A percentile compares a stretch with the other conserved stretches of the same genome.
Conservation (phyloP, 2,888 invertebrate species). For the Acleris cristana region DNA sequence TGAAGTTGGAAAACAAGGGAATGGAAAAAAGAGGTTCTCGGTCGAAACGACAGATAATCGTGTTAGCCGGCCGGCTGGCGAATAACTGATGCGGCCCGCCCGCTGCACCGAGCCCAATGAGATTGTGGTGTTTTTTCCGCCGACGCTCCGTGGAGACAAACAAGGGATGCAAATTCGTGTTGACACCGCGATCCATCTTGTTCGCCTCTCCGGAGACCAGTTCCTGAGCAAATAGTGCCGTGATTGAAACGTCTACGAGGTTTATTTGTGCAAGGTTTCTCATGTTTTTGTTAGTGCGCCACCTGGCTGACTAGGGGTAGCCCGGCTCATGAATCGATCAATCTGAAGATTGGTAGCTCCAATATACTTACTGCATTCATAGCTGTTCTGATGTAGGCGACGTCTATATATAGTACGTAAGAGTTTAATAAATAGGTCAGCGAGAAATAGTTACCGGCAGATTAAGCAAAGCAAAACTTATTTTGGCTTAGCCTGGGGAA, state of each 20-base stretch:
- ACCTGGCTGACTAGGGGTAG: conserved; percentile 19
- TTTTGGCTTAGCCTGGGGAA: conserved; percentile 77
- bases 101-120: conserved; percentile 77
- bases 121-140: conserved; percentile 81
- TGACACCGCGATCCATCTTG: conserved; percentile 83
- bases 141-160: conserved; percentile 77
- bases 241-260: conserved; percentile 73
- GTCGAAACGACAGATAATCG: conserved; percentile 82
- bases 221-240: conserved; percentile 75
- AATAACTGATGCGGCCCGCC: conserved; percentile 75
- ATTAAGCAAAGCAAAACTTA: conserved; percentile 47
- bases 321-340: conserved; percentile 22
- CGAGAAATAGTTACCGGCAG: conserved; percentile 67
- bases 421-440: conserved; percentile 55
- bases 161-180: conserved; percentile 84
- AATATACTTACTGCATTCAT: background rate
- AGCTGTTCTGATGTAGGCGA: background rate
- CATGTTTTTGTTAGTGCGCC: conserved; percentile 51
- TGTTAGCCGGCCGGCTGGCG: conserved; percentile 79
- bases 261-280: conserved; percentile 66
- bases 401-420: background rate
- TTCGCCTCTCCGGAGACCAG: conserved; percentile 79
- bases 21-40: conserved; percentile 79
- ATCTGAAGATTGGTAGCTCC: conserved; percentile 1
- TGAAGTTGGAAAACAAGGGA: conserved; percentile 82